A percentile compares a stretch with the other conserved stretches of the same genome.
phyloP scores from a whole-genome alignment of 2,797 vertebrate species.

The Leptodactylus fallax region DNA sequence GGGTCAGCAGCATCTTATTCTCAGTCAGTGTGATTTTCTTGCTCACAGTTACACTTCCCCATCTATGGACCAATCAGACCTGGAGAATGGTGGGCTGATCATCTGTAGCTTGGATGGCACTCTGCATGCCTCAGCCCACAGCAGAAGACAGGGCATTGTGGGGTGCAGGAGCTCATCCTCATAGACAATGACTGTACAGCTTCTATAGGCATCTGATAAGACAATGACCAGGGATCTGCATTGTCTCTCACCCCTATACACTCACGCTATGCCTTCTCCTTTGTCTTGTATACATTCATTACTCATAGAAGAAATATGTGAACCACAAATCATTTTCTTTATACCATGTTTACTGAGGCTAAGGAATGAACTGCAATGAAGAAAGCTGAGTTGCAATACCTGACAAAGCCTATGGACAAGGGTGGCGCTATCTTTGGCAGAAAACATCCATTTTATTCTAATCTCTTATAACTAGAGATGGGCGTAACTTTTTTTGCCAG shows the following conservation, averaged over 20 bases:
- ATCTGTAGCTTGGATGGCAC: conserved; percentile 41
- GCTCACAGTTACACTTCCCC: conserved; percentile 47
- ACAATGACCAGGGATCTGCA: background rate
- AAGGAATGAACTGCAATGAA: background rate
- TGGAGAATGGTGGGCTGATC: conserved; percentile 53
- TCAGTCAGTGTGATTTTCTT: conserved; percentile 40
- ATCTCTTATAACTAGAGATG: too few species aligned
- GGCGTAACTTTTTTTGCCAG: too few species aligned
- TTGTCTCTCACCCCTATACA: background rate
- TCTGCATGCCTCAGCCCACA: conserved; percentile 22
- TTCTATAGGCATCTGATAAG: background rate
- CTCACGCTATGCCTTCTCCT: background rate
- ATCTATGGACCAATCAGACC: conserved; percentile 39
- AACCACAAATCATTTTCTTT: background rate
- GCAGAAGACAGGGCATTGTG: background rate
- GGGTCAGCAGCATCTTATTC: conserved; percentile 18
- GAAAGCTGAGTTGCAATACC: background rate
- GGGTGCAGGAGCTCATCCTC: conserved; percentile 11
- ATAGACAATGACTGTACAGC: background rate
- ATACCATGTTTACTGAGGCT: background rate
- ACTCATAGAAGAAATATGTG: background rate
- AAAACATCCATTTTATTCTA: background rate
- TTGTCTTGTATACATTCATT: background rate
- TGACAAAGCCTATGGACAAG: background rate
- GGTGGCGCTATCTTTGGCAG: background rate